phyloP scores from a whole-genome alignment of 2,797 vertebrate genomes.

The Rhinatrema bivittatum region DNA sequence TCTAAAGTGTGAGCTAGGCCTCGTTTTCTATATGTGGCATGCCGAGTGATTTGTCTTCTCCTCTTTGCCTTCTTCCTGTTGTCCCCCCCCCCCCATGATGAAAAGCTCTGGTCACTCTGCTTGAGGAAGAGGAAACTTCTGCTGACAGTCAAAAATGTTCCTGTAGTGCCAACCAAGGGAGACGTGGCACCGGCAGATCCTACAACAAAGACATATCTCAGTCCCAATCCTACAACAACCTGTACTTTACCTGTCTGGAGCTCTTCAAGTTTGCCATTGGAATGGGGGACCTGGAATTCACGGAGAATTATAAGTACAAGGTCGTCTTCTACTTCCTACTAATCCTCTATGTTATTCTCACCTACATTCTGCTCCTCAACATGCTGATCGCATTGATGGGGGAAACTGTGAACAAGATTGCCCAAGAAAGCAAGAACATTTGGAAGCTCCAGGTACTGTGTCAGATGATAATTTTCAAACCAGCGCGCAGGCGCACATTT shows the following conservation, averaged over 20 bases:
- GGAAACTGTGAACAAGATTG: constrained; percentile 78
- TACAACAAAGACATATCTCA: not conserved
- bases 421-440: constrained; percentile 78
- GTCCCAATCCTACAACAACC: constrained; percentile 55
- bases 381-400: constrained; percentile 97
- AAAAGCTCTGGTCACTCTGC: constrained; percentile 81
- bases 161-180: fast-evolving
- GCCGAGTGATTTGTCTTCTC: no score
- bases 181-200: not conserved
- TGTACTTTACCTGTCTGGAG: constrained; percentile 79
- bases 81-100: not conserved
- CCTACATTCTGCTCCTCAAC: constrained; percentile 92
- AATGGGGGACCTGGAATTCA: constrained; percentile 94
- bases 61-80: not conserved
- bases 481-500: no score
- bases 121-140: constrained; percentile 57
- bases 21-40: no score
- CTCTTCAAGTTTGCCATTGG: constrained; percentile 97
- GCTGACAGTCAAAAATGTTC: constrained; percentile 4
- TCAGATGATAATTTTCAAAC: no score
- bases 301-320: constrained; percentile 67
- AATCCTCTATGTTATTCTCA: constrained; percentile 85
- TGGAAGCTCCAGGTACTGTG: constrained; percentile 88
- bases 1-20: no score
- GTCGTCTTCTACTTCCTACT: constrained; percentile 79